These are phyloP conservation scores for Pipa parva DNA, from an alignment of 2,113 vertebrate genomes.

Conservation along the genomic window DNA sequence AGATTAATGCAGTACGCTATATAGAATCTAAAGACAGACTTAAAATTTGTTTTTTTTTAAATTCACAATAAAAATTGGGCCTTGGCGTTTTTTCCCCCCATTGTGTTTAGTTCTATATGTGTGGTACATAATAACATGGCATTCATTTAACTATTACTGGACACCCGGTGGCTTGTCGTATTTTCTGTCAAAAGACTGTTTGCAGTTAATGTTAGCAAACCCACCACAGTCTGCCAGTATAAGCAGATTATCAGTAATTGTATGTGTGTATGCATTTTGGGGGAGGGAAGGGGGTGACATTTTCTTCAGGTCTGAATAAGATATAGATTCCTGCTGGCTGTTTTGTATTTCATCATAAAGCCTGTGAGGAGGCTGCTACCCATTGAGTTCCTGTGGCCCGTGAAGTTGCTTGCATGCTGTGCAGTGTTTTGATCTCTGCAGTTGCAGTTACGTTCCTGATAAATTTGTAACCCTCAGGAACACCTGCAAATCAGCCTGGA, in stretches of 20 bases:
- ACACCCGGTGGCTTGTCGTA: constrained; percentile 83
- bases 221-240: constrained; percentile 79
- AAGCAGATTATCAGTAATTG: constrained; percentile 94
- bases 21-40: too few relatives aligned
- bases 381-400: constrained; percentile 83
- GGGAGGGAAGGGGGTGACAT: constrained; percentile 75
- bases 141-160: constrained; percentile 85
- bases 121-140: constrained; percentile 78
- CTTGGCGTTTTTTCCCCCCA: constrained; percentile 60
- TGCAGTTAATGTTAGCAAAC: constrained; percentile 87
- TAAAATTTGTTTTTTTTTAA: too few relatives aligned
- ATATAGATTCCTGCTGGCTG: constrained; percentile 86
- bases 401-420: constrained; percentile 80
- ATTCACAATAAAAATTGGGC: constrained; percentile 55
- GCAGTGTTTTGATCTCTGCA: constrained; percentile 85
- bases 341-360: constrained; percentile 89
- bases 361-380: constrained; percentile 82
- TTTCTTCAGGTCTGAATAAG: constrained; percentile 88
- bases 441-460: constrained; percentile 87
- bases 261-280: constrained; percentile 88
- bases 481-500: constrained; percentile 83
- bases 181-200: constrained; percentile 89
- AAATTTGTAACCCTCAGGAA: constrained; percentile 84
- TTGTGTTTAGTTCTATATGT: constrained; percentile 77
- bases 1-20: too few relatives aligned